Conservation (phyloP, 1,140 invertebrate genomes). For the Drosophila virilis region DNA sequence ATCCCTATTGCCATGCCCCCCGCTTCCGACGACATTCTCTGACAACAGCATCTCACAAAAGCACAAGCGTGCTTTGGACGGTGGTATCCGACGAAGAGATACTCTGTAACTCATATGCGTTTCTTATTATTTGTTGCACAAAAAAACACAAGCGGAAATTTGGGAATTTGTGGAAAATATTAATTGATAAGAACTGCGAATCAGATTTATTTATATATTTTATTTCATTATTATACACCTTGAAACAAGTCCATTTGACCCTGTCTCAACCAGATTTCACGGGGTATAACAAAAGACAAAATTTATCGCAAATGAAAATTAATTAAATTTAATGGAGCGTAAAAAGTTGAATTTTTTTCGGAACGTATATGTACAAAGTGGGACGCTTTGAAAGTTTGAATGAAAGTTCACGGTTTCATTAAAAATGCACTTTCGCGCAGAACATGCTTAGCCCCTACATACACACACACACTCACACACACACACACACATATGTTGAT, state of each 20-base stretch:
- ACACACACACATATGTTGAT: constrained; percentile 7
- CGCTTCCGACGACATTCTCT: constrained; percentile 29
- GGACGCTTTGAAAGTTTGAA: constrained; percentile 18
- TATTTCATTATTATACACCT: no score
- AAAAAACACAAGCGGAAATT: no score
- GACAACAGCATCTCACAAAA: constrained; percentile 39
- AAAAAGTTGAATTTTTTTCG: constrained; percentile 56
- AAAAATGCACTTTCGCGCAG: constrained; percentile 28
- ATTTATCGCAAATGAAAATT: constrained; percentile 77
- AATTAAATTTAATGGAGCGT: constrained; percentile 79
- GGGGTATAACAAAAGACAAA: constrained; percentile 48
- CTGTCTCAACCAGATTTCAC: background rate
- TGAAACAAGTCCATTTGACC: background rate
- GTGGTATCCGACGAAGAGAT: no score
- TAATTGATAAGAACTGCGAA: no score
- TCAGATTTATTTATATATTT: no score
- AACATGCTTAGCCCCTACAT: background rate
- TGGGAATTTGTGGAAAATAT: no score
- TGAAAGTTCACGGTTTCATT: constrained; percentile 17
- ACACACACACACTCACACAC: background rate
- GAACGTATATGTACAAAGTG: constrained; percentile 8
- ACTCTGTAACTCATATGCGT: no score
- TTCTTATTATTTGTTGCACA: no score
- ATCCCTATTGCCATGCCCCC: constrained; percentile 23
- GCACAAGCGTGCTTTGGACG: no score